phyloP scores from a whole-genome alignment of 2,797 vertebrate species.

The Sylvilagus floridanus region DNA sequence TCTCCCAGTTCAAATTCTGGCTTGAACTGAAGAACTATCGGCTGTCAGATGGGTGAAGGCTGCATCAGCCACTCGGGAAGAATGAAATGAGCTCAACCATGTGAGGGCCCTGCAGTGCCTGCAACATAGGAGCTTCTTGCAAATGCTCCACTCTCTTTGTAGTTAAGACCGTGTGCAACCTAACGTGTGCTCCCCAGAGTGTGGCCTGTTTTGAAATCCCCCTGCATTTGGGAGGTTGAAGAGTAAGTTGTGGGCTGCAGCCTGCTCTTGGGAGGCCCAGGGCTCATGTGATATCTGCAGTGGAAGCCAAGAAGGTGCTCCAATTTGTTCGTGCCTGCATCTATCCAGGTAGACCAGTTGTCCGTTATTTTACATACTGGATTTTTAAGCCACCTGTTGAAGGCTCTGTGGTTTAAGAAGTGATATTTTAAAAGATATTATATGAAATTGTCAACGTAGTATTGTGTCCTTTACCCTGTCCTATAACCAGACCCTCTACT shows the following conservation, averaged over 20 bases:
- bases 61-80: background rate
- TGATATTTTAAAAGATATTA: background rate
- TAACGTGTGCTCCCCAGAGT: background rate
- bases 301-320: fast-evolving
- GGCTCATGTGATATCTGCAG: background rate
- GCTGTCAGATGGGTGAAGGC: background rate
- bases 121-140: background rate
- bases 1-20: background rate
- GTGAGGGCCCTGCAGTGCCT: background rate
- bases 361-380: background rate
- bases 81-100: background rate
- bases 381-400: background rate
- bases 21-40: background rate
- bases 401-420: background rate
- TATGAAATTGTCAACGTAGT: background rate
- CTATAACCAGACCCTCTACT: background rate
- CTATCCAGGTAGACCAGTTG: background rate
- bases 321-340: background rate
- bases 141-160: background rate
- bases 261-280: background rate
- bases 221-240: background rate
- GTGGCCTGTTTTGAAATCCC: background rate
- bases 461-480: background rate
- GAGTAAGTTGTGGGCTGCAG: fast-evolving
- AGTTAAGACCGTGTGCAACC: background rate